Evolutionary conservation across 2,797 vertebrate genomes (phyloP), one percentile per base, ranked within the genome.

Genomic region (Myotis vivesi): DNA sequence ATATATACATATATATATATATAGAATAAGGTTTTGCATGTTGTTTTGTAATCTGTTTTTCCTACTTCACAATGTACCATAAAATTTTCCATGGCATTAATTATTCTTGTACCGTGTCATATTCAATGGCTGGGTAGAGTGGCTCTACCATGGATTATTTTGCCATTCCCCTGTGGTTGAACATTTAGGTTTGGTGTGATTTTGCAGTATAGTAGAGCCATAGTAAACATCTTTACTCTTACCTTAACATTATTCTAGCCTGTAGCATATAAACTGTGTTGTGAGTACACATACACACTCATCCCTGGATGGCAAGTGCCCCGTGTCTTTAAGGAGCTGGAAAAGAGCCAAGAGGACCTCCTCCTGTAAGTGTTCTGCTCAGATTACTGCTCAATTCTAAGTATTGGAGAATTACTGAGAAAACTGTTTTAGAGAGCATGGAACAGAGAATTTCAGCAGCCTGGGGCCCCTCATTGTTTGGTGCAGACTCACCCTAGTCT

Each of bases 101-200:
- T 85, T 92, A 89, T 92, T 94, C 8, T 94, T 81, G 38, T 81
- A 33, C 23, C 79, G 17, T 75, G 11, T 89, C 66, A 53, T 41
- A 75, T 75, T 94, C 91, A 92, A 85, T 55, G 41, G 30, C 53
- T 49, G 2, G 19, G 28, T 84, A 68, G 64, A 88, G 41, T 87
- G 49, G 20, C 23, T 84, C 62, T 73, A 55, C 38, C 8, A 10
- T 71, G 44, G 73, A 73, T 95, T 86, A 85, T 79, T 90, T 91
- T 95, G 75, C 30, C 41, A 85, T 6, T 84, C 22, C 4, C 30
- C 5, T 87, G n/a, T 53, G n/a, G 73, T 76, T 76, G 73, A 51
- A 84, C 41, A 94, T 41, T 53, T 71, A 88, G 20, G 15, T 89
- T 82, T 51, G 41, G 55, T 88, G 51, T 66, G 30, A 72, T 53